phyloP scores from a whole-genome alignment of 2,113 vertebrate genomes.

The Aptenodytes patagonicus region DNA sequence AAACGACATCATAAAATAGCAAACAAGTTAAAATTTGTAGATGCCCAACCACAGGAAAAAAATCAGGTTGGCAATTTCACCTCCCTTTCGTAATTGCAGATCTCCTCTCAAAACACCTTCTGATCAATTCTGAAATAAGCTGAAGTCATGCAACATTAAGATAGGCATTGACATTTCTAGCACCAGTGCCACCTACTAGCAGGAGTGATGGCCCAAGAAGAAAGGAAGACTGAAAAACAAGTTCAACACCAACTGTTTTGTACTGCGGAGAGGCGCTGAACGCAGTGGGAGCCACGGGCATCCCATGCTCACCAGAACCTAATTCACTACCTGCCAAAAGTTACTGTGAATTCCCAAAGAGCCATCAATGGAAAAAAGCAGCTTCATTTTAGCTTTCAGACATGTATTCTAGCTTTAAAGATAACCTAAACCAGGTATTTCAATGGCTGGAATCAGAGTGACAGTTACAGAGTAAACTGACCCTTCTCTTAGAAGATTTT shows the following conservation, averaged over 20 bases:
- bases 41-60: background rate
- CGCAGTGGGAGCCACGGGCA: fast-evolving
- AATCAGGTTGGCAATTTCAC: background rate
- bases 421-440: background rate
- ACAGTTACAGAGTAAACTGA: background rate
- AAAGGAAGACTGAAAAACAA: background rate
- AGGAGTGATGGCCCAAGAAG: background rate
- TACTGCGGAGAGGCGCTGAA: background rate
- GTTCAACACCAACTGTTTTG: background rate
- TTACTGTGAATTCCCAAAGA: background rate
- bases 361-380: background rate
- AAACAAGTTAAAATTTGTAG: background rate
- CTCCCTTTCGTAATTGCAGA: background rate
- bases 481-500: background rate
- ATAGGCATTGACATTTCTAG: background rate
- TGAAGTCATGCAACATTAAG: background rate
- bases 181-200: background rate
- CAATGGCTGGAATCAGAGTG: background rate
- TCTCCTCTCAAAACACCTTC: background rate
- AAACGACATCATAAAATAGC: background rate
- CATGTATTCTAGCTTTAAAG: background rate
- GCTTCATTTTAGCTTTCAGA: background rate
- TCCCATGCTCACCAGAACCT: background rate
- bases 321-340: background rate
- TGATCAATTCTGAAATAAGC: background rate